Base-by-base conservation (phyloP, 1,140 invertebrate species). In the Scaptomyza pallida region DNA sequence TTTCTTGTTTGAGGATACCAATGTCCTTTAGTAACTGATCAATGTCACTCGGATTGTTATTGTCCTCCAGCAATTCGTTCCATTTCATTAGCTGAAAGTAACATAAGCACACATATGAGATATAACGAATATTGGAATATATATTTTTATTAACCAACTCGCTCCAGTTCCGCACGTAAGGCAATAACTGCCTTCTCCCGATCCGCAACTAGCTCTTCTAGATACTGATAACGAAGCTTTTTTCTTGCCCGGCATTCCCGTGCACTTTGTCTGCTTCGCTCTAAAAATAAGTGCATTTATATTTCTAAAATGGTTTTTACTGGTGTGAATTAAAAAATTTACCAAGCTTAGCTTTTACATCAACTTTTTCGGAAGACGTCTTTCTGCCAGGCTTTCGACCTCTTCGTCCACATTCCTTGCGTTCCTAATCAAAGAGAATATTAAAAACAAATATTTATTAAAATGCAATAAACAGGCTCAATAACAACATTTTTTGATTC, bases 241-340 rank as follows among this genome's bases (percentile, higher is more conserved):
- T 99, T 99, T 40, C 98, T 93, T 35, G 98, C 98, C 74, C 98
- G 94, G 92, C 98, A 99, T 93, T 99, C 98, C 79, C 98, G 94
- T 68, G 98, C 98, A 93, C 97, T 98, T 93, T 99, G 98, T 72
- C 98, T 94, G 92, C 98, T 99, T 52, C 98, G 94, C 92, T 99
- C 98, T 91, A 61, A 70, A 12, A 44, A 54, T 5, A 33, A 48
- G 41, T 10, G 10, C 3, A 35, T 1, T 59, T 23, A 17, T 44
- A 30, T 17, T 35, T 35, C 44, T 26, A 1, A 4, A 26, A 5
- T 26, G 2, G 4, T 26, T 26, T 26, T 26, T 26, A 26, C n/a
- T n/a, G 5, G 23, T 26, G 1, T 6, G 0, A 26, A 26, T 5
- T 26, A 5, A 26, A 54, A 45, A 8, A 89, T 86, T 92, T 92